These are phyloP conservation scores for Geotrypetes seraphini DNA, from an alignment of 2,797 vertebrate genomes.

Conservation along the genomic window DNA sequence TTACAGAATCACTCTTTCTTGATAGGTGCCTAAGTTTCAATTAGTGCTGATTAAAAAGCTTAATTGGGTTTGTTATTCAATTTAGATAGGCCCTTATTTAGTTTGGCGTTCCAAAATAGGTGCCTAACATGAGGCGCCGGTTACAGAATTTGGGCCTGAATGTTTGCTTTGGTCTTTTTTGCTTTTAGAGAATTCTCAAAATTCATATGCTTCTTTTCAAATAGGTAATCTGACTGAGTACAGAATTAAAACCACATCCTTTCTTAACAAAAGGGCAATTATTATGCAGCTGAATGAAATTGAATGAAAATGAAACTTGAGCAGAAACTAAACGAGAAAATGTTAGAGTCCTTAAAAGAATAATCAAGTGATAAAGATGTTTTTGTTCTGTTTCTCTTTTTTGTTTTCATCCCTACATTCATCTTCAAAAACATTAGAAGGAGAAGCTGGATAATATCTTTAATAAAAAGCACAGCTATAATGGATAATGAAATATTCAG, in stretches of 20 bases:
- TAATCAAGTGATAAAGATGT: constrained; percentile 2
- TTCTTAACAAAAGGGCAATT: constrained; percentile 14
- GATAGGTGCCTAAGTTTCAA: too few species aligned
- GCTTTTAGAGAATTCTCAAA: constrained; percentile 6
- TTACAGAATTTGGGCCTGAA: too few species aligned
- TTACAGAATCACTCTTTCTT: too few species aligned
- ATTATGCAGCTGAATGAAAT: constrained; percentile 12
- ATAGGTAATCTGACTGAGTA: neutral
- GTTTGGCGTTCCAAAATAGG: too few species aligned
- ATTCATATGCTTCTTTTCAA: neutral
- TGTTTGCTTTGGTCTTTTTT: neutral
- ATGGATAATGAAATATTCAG: neutral
- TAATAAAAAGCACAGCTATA: constrained; percentile 8
- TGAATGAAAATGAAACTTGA: constrained; percentile 16
- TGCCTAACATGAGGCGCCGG: too few species aligned
- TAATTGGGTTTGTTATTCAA: too few species aligned
- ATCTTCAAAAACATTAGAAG: constrained; percentile 11
- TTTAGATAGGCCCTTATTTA: too few species aligned
- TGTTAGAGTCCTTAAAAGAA: constrained; percentile 1
- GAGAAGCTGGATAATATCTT: neutral
- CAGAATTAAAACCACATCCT: constrained; percentile 9
- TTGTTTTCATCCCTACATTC: constrained; percentile 7
- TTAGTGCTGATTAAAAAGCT: too few species aligned
- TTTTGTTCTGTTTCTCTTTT: too few species aligned
- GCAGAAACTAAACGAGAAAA: constrained; percentile 19